Base-by-base conservation (phyloP, 2,797 vertebrate species). In the Poeciliopsis gracilis region DNA sequence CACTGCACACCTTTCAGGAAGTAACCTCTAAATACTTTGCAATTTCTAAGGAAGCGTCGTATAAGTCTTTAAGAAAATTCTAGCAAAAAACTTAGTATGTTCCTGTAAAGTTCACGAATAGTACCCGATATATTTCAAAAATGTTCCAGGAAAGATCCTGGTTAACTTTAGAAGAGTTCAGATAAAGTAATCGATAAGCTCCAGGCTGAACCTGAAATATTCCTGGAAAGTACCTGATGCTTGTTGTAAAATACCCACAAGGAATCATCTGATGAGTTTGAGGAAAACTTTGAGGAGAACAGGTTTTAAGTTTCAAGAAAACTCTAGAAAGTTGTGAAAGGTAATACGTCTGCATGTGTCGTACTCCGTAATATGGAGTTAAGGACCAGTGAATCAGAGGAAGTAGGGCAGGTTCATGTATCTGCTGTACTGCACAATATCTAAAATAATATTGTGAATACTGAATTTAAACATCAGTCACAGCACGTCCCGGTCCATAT, bases 371-470 rank as follows among this genome's bases (percentile, higher is more conserved):
- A 87, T 78, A 77, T 90, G 84, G 89, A 91, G 91, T 91, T 77
- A 92, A 88, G 87, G 88, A 90, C 87, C 78, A 84, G 87, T 76
- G 72, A 90, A 85, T 87, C 72, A 85, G 84, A 84, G 82, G 79
- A 67, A 77, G 84, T 63, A 77, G 78, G 11, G 11, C 55, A 57
- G 55, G n/a, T 6, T 13, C 12, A 57, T 3, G 1, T 8, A 61
- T 61, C 28, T 30, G 30, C 5, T 61, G 1, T 3, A 61, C 15
- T 33, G 5, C 8, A 5, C 13, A 33, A 2, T 7, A 23, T 30
- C 57, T 59, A 30, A 59, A 59, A 59, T 16, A 16, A 33, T 61
- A 30, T 16, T 33, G 28, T 57, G 55, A 57, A 57, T 28, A 28
- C n/a, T 13, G 12, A 78, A 55, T 81, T 82, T 57, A 55, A 73